A percentile compares a stretch with the other conserved stretches of the same genome.
These are phyloP conservation scores for Brotula barbata DNA, from an alignment of 2,797 vertebrate genomes.

Conservation along the genomic window DNA sequence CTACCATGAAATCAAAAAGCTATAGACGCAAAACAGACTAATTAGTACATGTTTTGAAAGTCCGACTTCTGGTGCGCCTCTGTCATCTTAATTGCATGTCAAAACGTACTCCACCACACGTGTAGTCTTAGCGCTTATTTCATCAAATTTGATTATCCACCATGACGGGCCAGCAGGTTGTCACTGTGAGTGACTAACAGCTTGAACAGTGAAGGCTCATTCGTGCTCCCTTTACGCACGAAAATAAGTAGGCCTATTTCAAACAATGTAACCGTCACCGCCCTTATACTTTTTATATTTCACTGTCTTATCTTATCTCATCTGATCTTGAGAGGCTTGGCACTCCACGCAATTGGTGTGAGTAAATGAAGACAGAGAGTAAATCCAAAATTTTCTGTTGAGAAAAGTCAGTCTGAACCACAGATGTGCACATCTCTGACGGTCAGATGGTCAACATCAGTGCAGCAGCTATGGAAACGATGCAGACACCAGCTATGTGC, in stretches of 20 bases:
- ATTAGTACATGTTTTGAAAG: background rate
- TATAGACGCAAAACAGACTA: background rate
- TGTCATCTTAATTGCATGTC: background rate
- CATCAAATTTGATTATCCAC: constrained; percentile 12
- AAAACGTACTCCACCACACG: background rate
- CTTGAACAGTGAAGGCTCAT: background rate
- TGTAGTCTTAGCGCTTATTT: background rate
- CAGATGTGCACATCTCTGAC: no score
- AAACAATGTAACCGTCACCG: no score
- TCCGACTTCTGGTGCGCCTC: background rate
- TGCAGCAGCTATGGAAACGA: background rate
- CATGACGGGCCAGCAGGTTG: constrained; percentile 5
- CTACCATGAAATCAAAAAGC: no score
- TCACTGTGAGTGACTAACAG: constrained; percentile 13
- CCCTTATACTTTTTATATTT: no score
- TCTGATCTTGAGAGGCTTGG: no score
- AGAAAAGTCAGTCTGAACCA: no score
- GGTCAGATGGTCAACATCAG: background rate
- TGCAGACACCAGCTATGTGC: background rate
- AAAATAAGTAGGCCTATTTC: no score
- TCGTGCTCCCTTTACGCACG: no score
- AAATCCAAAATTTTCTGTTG: no score
- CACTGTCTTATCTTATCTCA: no score
- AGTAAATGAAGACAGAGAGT: background rate
- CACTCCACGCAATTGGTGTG: no score